A percentile compares a stretch with the other conserved stretches of the same genome.
These are phyloP conservation scores for Vespertilio murinus DNA, from an alignment of 2,797 vertebrate species.

Conservation along the genomic window DNA sequence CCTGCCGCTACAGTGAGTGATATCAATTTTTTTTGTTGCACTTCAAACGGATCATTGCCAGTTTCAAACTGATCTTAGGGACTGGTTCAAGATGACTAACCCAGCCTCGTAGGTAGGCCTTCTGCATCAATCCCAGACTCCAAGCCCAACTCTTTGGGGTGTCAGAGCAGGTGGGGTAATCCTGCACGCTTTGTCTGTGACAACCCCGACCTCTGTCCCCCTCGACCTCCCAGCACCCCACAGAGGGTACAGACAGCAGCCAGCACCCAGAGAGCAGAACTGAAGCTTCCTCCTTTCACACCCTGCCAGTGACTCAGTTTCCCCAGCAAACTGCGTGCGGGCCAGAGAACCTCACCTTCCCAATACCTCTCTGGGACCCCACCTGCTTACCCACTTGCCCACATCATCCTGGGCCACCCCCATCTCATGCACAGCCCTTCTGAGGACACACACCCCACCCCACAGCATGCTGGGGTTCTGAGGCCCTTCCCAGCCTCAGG, in stretches of 20 bases:
- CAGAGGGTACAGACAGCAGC: neutral
- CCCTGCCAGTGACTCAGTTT: neutral
- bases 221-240: fast-evolving
- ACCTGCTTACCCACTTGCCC: neutral
- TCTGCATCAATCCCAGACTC: neutral
- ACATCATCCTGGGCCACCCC: neutral
- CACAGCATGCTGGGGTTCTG: too few relatives aligned
- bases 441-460: neutral
- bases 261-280: neutral
- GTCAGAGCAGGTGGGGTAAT: neutral
- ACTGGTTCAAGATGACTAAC: neutral
- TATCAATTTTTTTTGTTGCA: neutral
- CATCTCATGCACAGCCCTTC: neutral
- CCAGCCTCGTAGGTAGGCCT: neutral
- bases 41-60: neutral
- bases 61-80: neutral
- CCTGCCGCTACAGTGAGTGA: neutral
- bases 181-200: too few relatives aligned
- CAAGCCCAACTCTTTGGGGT: neutral
- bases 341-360: neutral
- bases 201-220: neutral
- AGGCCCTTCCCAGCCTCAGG: too few relatives aligned
- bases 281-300: neutral
- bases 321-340: neutral
- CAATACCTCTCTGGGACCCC: neutral